Evolutionary conservation across 2,113 vertebrate genomes (phyloP).

Genomic region (Vanacampus margaritifer): DNA sequence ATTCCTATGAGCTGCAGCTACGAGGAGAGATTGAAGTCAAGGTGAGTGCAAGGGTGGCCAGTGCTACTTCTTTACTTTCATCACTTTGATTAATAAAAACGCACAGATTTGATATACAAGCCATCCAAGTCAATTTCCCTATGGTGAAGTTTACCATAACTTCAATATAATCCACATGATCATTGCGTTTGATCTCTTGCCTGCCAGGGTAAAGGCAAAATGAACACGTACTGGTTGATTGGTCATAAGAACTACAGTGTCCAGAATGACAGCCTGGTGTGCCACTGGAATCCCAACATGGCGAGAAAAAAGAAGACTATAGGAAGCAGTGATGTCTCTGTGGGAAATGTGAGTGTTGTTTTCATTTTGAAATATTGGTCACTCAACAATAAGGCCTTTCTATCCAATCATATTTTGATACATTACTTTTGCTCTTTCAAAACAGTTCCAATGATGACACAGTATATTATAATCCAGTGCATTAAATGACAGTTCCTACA

Average conservation of each 20-base stretch:
- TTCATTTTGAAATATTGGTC: neutral
- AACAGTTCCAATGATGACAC: neutral
- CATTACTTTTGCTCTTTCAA: neutral
- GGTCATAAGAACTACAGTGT: slow-evolving; percentile 87
- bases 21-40: slow-evolving; percentile 88
- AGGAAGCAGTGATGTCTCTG: slow-evolving; percentile 55
- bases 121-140: neutral
- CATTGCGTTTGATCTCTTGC: neutral
- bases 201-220: slow-evolving; percentile 83
- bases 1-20: slow-evolving; percentile 81
- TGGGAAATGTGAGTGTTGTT: slow-evolving; percentile 25
- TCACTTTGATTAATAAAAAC: neutral
- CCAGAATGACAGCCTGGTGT: slow-evolving; percentile 89
- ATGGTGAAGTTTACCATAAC: too few species aligned
- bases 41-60: slow-evolving; percentile 61
- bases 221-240: slow-evolving; percentile 88
- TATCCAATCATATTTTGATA: too few species aligned
- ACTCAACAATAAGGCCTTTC: neutral
- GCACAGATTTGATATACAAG: neutral
- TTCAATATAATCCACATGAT: neutral
- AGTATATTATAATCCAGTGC: neutral
- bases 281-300: slow-evolving; percentile 81
- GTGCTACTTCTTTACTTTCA: neutral
- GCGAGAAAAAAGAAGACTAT: slow-evolving; percentile 71
- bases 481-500: neutral